phyloP scores from a whole-genome alignment of 1,140 invertebrate species.

The Drosophila nebulosa region DNA sequence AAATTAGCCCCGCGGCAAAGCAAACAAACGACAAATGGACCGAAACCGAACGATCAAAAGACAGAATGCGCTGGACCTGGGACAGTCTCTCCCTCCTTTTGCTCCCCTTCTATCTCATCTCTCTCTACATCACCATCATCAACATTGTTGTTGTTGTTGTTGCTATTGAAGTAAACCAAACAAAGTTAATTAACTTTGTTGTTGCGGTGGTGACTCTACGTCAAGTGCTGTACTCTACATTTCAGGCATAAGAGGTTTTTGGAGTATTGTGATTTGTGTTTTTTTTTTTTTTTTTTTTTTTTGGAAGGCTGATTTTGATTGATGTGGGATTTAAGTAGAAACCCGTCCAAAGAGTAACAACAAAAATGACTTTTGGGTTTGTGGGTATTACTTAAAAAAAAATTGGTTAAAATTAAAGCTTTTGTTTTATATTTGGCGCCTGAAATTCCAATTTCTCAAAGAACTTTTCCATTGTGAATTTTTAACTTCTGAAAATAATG shows the following conservation, averaged over 20 bases:
- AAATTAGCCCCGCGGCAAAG: conserved; percentile 76
- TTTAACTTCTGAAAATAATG: no score
- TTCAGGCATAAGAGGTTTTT: not conserved
- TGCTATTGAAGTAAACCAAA: conserved; percentile 54
- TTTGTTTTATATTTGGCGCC: no score
- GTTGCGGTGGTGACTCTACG: conserved; percentile 24
- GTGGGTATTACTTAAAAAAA: not conserved
- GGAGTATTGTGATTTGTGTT: not conserved
- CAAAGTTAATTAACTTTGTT: conserved; percentile 76
- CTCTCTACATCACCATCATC: not conserved
- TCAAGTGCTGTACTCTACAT: conserved; percentile 30
- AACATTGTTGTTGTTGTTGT: conserved; percentile 10
- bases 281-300: not conserved
- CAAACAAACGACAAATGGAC: conserved; percentile 79
- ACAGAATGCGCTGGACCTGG: conserved; percentile 55
- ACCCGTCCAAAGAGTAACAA: not conserved
- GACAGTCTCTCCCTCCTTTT: conserved; percentile 8
- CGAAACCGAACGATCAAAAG: conserved; percentile 77
- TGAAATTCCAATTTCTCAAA: no score
- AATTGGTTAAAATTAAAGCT: not conserved
- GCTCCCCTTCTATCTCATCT: conserved; percentile 17
- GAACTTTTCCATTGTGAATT: no score
- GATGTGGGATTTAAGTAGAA: not conserved
- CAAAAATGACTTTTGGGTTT: not conserved
- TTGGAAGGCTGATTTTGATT: conserved; percentile 5